phyloP scores from a whole-genome alignment of 92 coral and sea anemone species.

The Meandrina meandrites region DNA sequence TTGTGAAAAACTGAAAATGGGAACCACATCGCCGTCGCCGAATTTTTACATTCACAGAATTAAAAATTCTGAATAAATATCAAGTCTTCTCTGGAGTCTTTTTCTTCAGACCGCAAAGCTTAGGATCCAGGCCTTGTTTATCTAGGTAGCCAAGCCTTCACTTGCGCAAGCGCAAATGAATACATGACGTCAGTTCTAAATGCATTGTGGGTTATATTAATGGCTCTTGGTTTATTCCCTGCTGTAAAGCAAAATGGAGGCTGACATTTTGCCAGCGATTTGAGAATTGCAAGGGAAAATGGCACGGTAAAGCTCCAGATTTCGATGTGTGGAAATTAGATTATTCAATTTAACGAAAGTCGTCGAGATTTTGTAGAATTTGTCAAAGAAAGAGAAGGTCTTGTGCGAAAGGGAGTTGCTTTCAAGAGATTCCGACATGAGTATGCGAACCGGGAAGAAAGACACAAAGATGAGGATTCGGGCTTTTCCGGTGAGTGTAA shows the following conservation, averaged over 20 bases:
- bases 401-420: constrained; percentile 41
- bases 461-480: constrained; percentile 98
- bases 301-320: not conserved
- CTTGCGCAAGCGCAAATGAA: constrained; percentile 60
- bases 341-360: not conserved
- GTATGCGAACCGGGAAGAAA: constrained; percentile 90
- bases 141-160: constrained; percentile 17
- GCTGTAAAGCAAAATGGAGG: constrained; percentile 15
- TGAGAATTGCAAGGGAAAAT: constrained; percentile 40
- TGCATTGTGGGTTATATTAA: constrained; percentile 93
- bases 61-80: constrained; percentile 2
- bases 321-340: constrained; percentile 9
- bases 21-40: not conserved
- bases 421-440: constrained; percentile 63
- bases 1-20: not conserved
- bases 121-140: constrained; percentile 64
- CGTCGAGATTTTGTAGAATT: constrained; percentile 8
- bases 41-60: not conserved
- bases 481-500: constrained; percentile 79
- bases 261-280: not conserved
- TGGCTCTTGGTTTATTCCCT: constrained; percentile 46
- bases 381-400: not conserved
- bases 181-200: constrained; percentile 86
- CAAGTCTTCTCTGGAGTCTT: not conserved
- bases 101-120: not conserved